Evolutionary conservation across 2,113 vertebrate species (phyloP).

Genomic region (Zosterops borbonicus): DNA sequence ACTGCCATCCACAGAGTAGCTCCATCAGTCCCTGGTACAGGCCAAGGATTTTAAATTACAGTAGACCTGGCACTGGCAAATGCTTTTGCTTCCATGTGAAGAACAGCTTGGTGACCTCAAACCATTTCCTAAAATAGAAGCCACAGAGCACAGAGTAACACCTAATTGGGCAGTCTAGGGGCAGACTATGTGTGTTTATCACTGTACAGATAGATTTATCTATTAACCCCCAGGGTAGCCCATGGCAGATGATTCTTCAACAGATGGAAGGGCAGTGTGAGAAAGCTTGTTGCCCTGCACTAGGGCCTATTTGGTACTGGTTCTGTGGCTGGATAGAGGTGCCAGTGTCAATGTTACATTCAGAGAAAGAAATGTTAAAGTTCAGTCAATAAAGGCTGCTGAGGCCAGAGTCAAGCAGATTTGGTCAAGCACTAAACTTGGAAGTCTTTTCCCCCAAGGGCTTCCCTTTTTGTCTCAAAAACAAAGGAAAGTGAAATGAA

Average conservation of each 20-base stretch:
- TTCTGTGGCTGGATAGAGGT: not conserved
- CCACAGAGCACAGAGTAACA: not conserved
- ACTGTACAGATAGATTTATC: not conserved
- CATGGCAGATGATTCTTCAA: not conserved
- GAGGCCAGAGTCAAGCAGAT: not conserved
- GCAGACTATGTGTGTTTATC: not conserved
- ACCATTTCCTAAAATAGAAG: not conserved
- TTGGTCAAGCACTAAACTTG: conserved; percentile 31
- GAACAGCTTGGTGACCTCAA: not conserved
- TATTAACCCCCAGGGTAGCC: not conserved
- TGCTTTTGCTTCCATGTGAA: not conserved
- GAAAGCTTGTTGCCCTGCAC: not conserved
- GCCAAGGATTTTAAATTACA: not conserved
- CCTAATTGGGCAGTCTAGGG: not conserved
- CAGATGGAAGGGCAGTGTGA: not conserved
- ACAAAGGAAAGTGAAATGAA: conserved; percentile 59
- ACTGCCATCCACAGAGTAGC: accelerated
- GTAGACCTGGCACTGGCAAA: not conserved
- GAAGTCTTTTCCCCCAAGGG: not conserved
- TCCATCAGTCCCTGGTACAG: not conserved
- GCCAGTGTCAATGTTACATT: not conserved
- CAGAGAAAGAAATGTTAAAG: not conserved
- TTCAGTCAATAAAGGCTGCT: not conserved
- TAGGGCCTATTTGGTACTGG: not conserved
- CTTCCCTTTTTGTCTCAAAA: conserved; percentile 33